Evolutionary conservation across 2,888 invertebrate species (phyloP).

Genomic region (Hirtodrosophila alboralis): DNA sequence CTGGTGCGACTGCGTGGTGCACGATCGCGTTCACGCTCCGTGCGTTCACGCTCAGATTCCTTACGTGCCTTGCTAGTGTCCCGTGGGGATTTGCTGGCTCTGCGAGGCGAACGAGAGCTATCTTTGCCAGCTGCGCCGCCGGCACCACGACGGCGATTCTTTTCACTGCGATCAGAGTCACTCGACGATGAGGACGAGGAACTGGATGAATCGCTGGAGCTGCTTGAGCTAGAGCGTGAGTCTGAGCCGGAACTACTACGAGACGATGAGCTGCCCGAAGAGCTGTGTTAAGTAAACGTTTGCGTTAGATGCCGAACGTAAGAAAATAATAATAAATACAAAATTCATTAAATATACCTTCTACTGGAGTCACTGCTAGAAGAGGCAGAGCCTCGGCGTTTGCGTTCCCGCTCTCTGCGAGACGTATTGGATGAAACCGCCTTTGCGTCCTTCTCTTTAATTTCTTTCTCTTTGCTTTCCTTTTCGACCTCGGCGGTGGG

Average conservation of each 20-base stretch:
- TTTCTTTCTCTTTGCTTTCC: conserved; percentile 88
- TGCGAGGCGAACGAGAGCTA: conserved; percentile 68
- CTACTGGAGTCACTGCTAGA: conserved; percentile 92
- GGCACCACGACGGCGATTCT: conserved; percentile 66
- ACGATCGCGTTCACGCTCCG: conserved; percentile 58
- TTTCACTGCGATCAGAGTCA: conserved; percentile 86
- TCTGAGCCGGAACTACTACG: conserved; percentile 88
- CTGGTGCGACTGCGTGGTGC: conserved; percentile 50
- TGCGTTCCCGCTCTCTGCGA: conserved; percentile 81
- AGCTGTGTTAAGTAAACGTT: conserved; percentile 84
- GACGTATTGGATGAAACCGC: conserved; percentile 65
- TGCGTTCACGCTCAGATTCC: conserved; percentile 66
- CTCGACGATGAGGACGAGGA: conserved; percentile 89
- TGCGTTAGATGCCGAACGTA: not conserved
- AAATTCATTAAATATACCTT: conserved; percentile 86
- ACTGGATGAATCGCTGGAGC: conserved; percentile 85
- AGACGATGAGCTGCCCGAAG: conserved; percentile 93
- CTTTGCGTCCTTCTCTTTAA: conserved; percentile 78
- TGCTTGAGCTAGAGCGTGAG: conserved; percentile 91
- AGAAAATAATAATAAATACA: not conserved
- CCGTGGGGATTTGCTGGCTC: conserved; percentile 67
- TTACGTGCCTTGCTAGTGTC: conserved; percentile 67
- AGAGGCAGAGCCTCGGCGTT: conserved; percentile 88
- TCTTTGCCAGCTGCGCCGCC: conserved; percentile 47
- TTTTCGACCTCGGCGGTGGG: conserved; percentile 89